Conservation (phyloP, 2,113 vertebrate genomes). For the Nycticebus coucang region DNA sequence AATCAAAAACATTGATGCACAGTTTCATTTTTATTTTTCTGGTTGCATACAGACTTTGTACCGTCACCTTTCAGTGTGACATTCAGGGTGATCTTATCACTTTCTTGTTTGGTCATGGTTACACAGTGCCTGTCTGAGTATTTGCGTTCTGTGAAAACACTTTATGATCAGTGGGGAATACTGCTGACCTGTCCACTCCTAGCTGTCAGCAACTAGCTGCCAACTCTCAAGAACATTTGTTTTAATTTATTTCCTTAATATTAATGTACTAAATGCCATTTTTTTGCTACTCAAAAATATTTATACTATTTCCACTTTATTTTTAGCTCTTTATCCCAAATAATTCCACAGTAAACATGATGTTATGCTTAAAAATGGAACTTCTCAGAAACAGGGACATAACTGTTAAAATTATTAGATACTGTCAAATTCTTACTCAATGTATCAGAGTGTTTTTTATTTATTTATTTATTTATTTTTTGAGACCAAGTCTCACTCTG, state of each 20-base stretch:
- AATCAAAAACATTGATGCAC: background rate
- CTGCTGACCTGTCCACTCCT: background rate
- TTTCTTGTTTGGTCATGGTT: background rate
- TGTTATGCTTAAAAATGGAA: background rate
- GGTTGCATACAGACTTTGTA: background rate
- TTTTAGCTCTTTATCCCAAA: background rate
- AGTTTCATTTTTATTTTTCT: background rate
- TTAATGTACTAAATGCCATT: background rate
- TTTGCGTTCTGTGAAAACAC: background rate
- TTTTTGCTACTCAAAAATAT: background rate
- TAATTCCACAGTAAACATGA: background rate
- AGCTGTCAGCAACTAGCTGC: slow-evolving; percentile 2
- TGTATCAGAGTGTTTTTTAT: background rate
- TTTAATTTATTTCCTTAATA: slow-evolving; percentile 10
- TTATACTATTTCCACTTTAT: background rate
- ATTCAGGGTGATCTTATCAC: background rate
- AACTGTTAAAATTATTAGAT: background rate
- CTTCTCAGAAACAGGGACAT: background rate
- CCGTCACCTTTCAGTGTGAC: background rate
- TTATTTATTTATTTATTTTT: too few relatives aligned
- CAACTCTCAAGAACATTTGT: background rate
- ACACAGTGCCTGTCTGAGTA: background rate
- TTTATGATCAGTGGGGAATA: background rate
- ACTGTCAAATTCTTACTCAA: background rate
- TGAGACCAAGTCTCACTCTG: too few relatives aligned